Base-by-base conservation (phyloP, 2,797 vertebrate species). In the Poecilia gillii region DNA sequence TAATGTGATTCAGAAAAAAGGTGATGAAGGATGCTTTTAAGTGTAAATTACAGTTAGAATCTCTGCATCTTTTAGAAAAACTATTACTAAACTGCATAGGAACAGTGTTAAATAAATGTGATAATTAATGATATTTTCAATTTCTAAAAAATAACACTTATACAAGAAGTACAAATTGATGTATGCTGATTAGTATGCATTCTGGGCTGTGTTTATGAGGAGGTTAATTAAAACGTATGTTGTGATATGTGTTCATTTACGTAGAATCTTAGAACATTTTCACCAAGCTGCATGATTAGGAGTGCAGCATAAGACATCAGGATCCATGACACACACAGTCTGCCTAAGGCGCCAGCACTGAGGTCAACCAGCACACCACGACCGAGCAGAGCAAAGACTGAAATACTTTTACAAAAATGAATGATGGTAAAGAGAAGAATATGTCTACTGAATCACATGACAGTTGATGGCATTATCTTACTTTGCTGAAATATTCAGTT, bases 241-340 rank as follows among this genome's bases (percentile, higher is more conserved):
- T 28, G 39, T 72, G 14, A 28, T 72, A 13, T 5, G 1, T 53
- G 18, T 23, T 53, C 73, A 81, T 57, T 20, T 39, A 33, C n/a
- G n/a, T n/a, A 68, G 79, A 81, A 71, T 90, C 81, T 57, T 68
- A 18, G 66, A 79, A 71, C 73, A 73, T 81, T 85, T 85, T 74
- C 78, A 79, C 39, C 72, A 68, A 77, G 74, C 47, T 72, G 81
- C 83, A 76, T 45, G 82, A 82, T 80, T 74, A 74, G 53, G 87
- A 85, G 82, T 47, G 73, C 39, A 66, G 62, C 59, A 62, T 3
- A 64, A 39, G 62, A 64, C 31, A 64, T 64, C 31, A 90, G 84
- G 81, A 78, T 90, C 89, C 62, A 59, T 85, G 88, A 92, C 86
- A 89, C 87, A 80, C 76, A 79, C 46, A 81, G 20, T 39, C 59